Base-by-base conservation (phyloP, 2,888 invertebrate species). In the Drosophila pseudotalamancana region DNA sequence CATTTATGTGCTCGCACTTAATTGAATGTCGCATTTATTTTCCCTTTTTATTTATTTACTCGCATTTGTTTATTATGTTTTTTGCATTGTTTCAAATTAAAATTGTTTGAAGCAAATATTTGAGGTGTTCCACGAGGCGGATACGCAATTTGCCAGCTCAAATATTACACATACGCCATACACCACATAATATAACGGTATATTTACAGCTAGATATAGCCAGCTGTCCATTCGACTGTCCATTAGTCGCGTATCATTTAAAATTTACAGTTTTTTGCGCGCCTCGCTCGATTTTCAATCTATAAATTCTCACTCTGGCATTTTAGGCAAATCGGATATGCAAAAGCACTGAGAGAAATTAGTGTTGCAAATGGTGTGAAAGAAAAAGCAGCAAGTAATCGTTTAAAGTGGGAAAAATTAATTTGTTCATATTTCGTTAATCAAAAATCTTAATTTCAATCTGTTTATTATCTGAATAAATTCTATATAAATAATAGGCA, bases 211-310 rank as follows among this genome's bases (percentile, higher is more conserved):
- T 12, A 43, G 46, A 29, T 55, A 32, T 29, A 35, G 21, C 11
- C 39, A 61, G 69, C 77, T 80, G 73, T 69, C 77, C 59, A 73
- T 70, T 69, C 45, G 35, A 50, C 64, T 69, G 80, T 86, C 87
- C 87, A 80, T 87, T 76, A 80, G 76, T 56, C 34, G 51, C 64
- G 84, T 77, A 76, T 81, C 73, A 83, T 87, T 87, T 65, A 56
- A n/a, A 79, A 79, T 73, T 83, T 84, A 67, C 87, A 86, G n/a
- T 76, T 83, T 83, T 60, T 40, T 23, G 40, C 40, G 70, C 68
- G 49, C 64, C 51, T 42, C 45, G 62, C 64, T 29, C 50, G 45
- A 67, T 60, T 61, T 51, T 51, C 59, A 64, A 64, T 66, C 45
- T 31, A 71, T 82, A 55, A 55, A 49, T 55, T 54, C 37, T 14